Evolutionary conservation across 2,797 vertebrate species (phyloP), one percentile per base, ranked within the genome.

Genomic region (Mallotus villosus): DNA sequence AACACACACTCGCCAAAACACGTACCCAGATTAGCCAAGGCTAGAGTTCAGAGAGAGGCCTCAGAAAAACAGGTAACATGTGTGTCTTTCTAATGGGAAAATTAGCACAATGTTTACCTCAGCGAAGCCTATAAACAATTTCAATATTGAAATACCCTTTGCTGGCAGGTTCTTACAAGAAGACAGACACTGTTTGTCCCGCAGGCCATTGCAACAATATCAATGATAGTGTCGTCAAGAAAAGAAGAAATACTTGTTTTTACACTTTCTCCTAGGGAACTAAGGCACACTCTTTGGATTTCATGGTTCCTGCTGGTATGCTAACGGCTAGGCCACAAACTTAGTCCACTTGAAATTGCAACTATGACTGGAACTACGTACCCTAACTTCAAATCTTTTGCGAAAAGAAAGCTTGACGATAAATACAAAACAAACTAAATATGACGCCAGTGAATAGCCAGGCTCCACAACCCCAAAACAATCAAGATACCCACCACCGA

Each of bases 161-260:
- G 72, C 75, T 74, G 60, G 72, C 61, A 60, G 78, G 66, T 34
- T 37, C 14, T 51, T 72, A 76, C 17, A 17, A 16, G 66, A 29
- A 72, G 61, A 41, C 64, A 74, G 79, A 29, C 70, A 46, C 6
- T 81, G 85, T 89, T 88, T 82, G 83, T 81, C 77, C 84, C 84
- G 73, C 80, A 67, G 86, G 85, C 84, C 59, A 80, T 21, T 86
- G 71, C 57, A 66, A 68, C 55, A 79, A 75, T 77, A 82, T 78
- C 72, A 49, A 70, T 5, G 24, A 75, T 61, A 14, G 24, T 41
- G 29, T 67, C 49, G 7, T 60, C 53, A 32, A 59, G 34, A 55
- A 68, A 34, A 37, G 62, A 69, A 75, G 51, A 8, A 82, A 60
- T 59, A 74, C 76, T 60, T 74, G 68, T 34, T 24, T 67, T 80